A percentile compares a stretch with the other conserved stretches of the same genome.
Conservation (phyloP, 1,140 invertebrate species). For the Meloidogyne chitwoodi region DNA sequence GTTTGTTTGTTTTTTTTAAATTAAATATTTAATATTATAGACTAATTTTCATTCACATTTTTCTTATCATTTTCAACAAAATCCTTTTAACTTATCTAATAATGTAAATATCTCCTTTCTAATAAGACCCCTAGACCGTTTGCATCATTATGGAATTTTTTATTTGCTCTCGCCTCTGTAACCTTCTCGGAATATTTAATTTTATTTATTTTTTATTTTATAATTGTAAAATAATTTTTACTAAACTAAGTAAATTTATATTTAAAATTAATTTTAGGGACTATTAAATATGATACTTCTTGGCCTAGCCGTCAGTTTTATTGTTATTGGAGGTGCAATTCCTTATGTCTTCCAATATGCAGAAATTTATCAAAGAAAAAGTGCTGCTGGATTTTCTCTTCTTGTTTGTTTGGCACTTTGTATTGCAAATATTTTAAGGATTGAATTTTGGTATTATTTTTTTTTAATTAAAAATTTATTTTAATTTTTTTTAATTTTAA, state of each 20-base stretch:
- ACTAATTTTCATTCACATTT: too few relatives aligned
- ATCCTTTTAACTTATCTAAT: too few relatives aligned
- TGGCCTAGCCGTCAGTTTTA: conserved; percentile 38
- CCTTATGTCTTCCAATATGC: conserved; percentile 67
- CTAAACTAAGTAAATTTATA: too few relatives aligned
- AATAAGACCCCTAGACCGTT: too few relatives aligned
- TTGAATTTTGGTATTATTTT: conserved; percentile 85
- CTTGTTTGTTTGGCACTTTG: conserved; percentile 90
- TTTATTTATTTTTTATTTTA: too few relatives aligned
- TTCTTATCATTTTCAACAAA: too few relatives aligned
- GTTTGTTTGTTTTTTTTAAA: neutral
- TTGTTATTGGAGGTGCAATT: conserved; percentile 50
- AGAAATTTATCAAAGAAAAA: conserved; percentile 81
- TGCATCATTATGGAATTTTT: too few relatives aligned
- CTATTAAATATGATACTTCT: conserved; percentile 24
- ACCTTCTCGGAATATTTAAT: too few relatives aligned
- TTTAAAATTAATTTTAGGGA: neutral
- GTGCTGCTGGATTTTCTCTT: conserved; percentile 87
- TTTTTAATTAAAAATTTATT: conserved; percentile 39
- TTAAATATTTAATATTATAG: too few relatives aligned
- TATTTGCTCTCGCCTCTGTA: too few relatives aligned
- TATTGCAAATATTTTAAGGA: conserved; percentile 89
- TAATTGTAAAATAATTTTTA: too few relatives aligned
- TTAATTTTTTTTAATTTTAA: conserved; percentile 54
- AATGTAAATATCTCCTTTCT: too few relatives aligned